phyloP scores from a whole-genome alignment of 2,888 invertebrate species.

The Latrodectus hesperus region DNA sequence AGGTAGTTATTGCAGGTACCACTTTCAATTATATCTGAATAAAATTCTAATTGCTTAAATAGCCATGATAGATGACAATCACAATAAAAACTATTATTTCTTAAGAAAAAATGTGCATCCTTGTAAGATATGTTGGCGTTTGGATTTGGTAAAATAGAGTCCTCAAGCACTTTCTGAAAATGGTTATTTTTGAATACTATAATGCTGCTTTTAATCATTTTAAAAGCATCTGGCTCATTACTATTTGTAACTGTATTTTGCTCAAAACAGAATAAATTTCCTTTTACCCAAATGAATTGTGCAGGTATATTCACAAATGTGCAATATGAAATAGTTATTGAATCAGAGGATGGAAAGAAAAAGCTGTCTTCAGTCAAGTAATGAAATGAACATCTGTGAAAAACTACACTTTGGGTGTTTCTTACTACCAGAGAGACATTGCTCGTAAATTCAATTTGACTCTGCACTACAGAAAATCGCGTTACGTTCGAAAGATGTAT shows the following conservation, averaged over 20 bases:
- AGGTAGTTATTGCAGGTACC: background rate
- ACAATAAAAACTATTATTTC: slow-evolving; percentile 5
- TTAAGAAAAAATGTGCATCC: background rate
- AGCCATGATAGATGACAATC: slow-evolving; percentile 25
- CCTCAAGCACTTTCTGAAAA: background rate
- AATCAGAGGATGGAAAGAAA: background rate
- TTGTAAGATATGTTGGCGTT: background rate
- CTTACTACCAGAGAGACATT: slow-evolving; percentile 10
- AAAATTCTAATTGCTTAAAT: background rate
- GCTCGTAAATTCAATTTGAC: background rate
- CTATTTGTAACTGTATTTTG: background rate
- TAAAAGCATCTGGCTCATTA: slow-evolving; percentile 9
- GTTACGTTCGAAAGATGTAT: background rate
- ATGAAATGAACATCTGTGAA: background rate
- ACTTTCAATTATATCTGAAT: background rate
- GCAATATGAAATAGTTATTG: slow-evolving; percentile 6
- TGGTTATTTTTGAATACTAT: slow-evolving; percentile 6
- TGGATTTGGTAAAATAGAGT: slow-evolving; percentile 15
- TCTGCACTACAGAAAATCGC: background rate
- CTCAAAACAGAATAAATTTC: background rate
- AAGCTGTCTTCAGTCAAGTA: background rate
- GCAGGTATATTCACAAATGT: background rate
- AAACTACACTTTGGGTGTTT: background rate
- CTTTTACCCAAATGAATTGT: background rate
- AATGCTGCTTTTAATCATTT: background rate